phyloP scores from a whole-genome alignment of 2,113 vertebrate species.

The Gymnocephalus cernua region DNA sequence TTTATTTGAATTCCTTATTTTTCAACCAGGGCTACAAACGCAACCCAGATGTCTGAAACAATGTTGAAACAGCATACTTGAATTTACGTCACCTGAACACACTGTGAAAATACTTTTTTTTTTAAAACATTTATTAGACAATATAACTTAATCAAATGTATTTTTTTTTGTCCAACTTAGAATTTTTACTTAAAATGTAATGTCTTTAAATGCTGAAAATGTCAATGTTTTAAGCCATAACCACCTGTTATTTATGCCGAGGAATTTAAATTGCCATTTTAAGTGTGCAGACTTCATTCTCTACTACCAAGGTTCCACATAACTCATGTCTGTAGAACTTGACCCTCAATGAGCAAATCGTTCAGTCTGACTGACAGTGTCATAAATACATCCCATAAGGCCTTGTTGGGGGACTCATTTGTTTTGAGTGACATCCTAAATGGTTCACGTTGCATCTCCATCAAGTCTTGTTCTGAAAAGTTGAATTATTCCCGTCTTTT shows the following conservation, averaged over 20 bases:
- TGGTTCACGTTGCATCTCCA: background rate
- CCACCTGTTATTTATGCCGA: background rate
- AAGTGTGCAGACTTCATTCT: slow-evolving; percentile 15
- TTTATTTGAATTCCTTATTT: no score
- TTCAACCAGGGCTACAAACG: no score
- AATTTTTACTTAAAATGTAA: no score
- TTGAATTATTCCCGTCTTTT: background rate
- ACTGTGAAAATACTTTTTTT: no score
- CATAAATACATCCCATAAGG: slow-evolving; percentile 37
- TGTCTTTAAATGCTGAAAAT: background rate
- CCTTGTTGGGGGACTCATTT: slow-evolving; percentile 12
- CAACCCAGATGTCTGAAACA: no score
- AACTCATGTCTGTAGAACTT: slow-evolving; percentile 27
- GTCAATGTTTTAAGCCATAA: background rate
- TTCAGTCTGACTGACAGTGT: slow-evolving; percentile 5
- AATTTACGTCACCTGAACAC: no score
- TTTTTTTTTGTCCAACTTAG: no score
- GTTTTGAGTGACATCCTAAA: background rate
- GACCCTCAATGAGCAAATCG: slow-evolving; percentile 23
- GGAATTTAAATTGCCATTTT: background rate
- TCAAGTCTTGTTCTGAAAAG: background rate
- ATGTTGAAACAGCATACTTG: no score
- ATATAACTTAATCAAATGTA: no score
- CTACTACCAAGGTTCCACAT: slow-evolving; percentile 33
- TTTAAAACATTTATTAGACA: no score